A percentile compares a stretch with the other conserved stretches of the same genome.
phyloP scores from a whole-genome alignment of 2,888 invertebrate genomes.

The Aphidius colemani region DNA sequence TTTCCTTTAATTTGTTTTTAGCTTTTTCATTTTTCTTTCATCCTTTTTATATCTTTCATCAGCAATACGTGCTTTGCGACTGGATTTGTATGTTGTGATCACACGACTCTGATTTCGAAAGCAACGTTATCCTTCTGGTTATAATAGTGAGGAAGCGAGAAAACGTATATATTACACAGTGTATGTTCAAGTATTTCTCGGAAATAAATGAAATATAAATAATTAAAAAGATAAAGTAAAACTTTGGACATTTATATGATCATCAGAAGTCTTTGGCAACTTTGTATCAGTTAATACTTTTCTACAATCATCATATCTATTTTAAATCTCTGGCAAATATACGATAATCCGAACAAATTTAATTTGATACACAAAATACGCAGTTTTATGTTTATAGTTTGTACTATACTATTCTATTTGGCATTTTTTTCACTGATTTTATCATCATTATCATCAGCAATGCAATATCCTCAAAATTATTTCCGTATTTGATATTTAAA shows the following conservation, averaged over 20 bases:
- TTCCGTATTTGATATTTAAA: too few relatives aligned
- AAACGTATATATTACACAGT: background rate
- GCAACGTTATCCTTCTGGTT: constrained; percentile 7
- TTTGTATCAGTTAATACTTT: background rate
- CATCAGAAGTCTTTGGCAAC: too few relatives aligned
- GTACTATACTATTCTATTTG: constrained; percentile 17
- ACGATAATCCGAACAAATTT: constrained; percentile 32
- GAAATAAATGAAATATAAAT: background rate
- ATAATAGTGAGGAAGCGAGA: constrained; percentile 5
- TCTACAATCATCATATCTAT: constrained; percentile 14
- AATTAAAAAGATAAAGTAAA: background rate
- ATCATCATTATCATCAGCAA: too few relatives aligned
- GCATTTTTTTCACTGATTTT: background rate
- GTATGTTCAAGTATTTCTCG: background rate
- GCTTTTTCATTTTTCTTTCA: constrained; percentile 14
- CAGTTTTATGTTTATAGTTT: constrained; percentile 8
- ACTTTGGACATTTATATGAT: too few relatives aligned
- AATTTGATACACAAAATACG: constrained; percentile 31
- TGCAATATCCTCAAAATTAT: too few relatives aligned
- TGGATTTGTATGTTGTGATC: constrained; percentile 27
- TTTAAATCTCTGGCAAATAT: constrained; percentile 23
- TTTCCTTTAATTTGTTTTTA: constrained; percentile 9
- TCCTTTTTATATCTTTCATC: background rate
- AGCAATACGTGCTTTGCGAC: constrained; percentile 22
- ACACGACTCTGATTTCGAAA: constrained; percentile 26